Percentiles rank a stretch among this genome's conserved stretches.
phyloP scores from a whole-genome alignment of 2,888 invertebrate genomes.

The Lasioglossum leucozonium region DNA sequence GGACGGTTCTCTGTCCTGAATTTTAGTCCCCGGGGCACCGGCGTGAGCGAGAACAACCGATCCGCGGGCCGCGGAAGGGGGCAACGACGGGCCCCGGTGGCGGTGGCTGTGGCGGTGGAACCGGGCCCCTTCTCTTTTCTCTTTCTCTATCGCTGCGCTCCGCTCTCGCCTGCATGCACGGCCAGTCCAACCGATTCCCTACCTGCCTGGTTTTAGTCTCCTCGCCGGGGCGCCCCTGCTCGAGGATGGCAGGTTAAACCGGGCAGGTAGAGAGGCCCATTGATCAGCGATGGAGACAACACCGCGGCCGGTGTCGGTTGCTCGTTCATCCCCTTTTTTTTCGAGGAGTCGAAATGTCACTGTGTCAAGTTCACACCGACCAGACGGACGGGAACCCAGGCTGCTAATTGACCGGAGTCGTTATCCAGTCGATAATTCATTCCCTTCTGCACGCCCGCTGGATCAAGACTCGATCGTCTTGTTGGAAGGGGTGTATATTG shows the following conservation, averaged over 20 bases:
- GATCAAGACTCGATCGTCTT: background rate
- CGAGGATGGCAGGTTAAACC: conserved; percentile 67
- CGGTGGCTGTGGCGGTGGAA: conserved; percentile 43
- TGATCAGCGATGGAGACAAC: conserved; percentile 57
- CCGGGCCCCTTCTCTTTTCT: conserved; percentile 49
- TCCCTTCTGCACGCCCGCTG: background rate
- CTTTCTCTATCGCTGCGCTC: background rate
- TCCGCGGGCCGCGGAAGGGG: conserved; percentile 1
- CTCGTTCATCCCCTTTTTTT: conserved; percentile 32
- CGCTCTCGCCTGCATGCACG: background rate
- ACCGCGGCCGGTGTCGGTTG: conserved; percentile 35
- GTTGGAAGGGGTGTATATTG: background rate
- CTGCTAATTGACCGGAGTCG: background rate
- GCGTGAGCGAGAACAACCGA: conserved; percentile 15
- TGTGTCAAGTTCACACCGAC: conserved; percentile 30
- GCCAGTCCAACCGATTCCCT: conserved; percentile 26
- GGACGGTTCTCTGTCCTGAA: conserved; percentile 78
- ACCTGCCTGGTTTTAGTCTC: conserved; percentile 52
- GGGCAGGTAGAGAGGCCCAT: conserved; percentile 60
- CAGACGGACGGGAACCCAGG: background rate
- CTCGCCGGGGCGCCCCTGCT: conserved; percentile 49
- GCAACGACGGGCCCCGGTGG: conserved; percentile 14
- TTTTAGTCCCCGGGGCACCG: conserved; percentile 70
- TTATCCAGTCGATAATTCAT: background rate
- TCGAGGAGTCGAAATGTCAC: conserved; percentile 1